phyloP scores from a whole-genome alignment of 2,113 vertebrate species.

The Lucifuga dentata region DNA sequence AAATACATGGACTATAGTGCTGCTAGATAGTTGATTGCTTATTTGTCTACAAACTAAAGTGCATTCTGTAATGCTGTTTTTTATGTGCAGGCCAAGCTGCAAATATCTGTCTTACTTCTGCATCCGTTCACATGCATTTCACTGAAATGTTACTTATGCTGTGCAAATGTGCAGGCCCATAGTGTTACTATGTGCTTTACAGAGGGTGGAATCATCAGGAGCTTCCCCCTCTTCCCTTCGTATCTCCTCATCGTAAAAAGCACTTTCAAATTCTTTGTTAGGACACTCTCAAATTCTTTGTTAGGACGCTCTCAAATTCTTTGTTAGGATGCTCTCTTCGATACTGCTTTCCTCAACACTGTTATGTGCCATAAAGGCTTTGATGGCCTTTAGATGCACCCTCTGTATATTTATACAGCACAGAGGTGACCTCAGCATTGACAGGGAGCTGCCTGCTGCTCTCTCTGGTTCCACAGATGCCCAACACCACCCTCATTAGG shows the following conservation, averaged over 20 bases:
- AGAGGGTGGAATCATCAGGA: too few relatives aligned
- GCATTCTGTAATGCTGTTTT: slow-evolving; percentile 19
- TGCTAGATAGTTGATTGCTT: slow-evolving; percentile 11
- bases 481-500: slow-evolving; percentile 55
- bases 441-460: slow-evolving; percentile 50
- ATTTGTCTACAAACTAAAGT: slow-evolving; percentile 13
- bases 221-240: neutral
- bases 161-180: slow-evolving; percentile 24
- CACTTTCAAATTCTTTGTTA: slow-evolving; percentile 4
- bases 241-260: neutral
- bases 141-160: slow-evolving; percentile 42
- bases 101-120: slow-evolving; percentile 25
- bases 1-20: neutral
- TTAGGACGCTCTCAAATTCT: slow-evolving; percentile 7
- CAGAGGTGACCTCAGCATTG: slow-evolving; percentile 59
- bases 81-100: slow-evolving; percentile 35
- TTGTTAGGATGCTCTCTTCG: neutral
- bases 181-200: slow-evolving; percentile 1
- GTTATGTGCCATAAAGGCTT: slow-evolving; percentile 2
- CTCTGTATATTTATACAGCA: neutral
- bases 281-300: slow-evolving; percentile 7
- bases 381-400: neutral
- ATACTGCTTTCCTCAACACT: slow-evolving; percentile 3
- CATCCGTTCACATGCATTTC: slow-evolving; percentile 48
- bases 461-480: slow-evolving; percentile 57